Conservation (phyloP, 2,113 vertebrate species). For the Leuciscus idus region DNA sequence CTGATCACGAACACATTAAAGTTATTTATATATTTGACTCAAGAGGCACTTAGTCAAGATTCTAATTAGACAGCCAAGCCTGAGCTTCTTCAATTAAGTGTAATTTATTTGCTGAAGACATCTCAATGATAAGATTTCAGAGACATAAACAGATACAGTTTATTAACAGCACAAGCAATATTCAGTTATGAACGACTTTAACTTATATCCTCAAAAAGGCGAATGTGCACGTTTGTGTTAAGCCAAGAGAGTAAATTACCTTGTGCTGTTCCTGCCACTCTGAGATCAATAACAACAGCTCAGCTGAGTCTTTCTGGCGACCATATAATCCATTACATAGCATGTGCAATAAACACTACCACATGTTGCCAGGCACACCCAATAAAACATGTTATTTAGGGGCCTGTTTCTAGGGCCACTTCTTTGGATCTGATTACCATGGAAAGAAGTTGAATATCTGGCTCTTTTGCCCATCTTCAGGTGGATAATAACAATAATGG, state of each 20-base stretch:
- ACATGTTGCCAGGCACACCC: constrained; percentile 5
- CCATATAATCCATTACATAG: constrained; percentile 4
- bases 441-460: not conserved
- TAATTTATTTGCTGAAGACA: constrained; percentile 33
- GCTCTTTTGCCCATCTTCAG: not conserved
- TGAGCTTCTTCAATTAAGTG: constrained; percentile 15
- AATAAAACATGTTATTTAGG: constrained; percentile 23
- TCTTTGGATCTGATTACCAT: not conserved
- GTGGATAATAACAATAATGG: not conserved
- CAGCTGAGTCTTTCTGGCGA: not conserved
- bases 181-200: not conserved
- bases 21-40: constrained; percentile 43
- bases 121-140: constrained; percentile 6
- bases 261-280: constrained; percentile 16
- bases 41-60: constrained; percentile 12
- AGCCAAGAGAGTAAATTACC: constrained; percentile 19
- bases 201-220: not conserved
- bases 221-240: not conserved
- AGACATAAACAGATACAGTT: constrained; percentile 11
- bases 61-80: constrained; percentile 45
- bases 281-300: constrained; percentile 34
- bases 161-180: constrained; percentile 29
- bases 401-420: not conserved
- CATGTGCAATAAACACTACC: not conserved
- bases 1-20: not conserved